Evolutionary conservation across 2,888 invertebrate genomes (phyloP).

Genomic region (Caradrina kadenii): DNA sequence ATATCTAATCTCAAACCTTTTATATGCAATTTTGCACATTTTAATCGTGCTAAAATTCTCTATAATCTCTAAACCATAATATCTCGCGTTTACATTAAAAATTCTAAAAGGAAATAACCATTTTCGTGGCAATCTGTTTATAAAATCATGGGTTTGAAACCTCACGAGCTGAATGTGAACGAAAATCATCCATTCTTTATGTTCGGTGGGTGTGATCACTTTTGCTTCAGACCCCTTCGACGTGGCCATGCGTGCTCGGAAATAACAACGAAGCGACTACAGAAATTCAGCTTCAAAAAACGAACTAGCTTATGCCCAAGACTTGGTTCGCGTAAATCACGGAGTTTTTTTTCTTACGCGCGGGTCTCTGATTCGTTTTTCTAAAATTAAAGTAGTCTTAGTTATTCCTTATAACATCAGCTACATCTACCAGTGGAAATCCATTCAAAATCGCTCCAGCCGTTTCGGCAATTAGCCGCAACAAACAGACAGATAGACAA

Average conservation of each 20-base stretch:
- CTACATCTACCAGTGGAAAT: too few relatives aligned
- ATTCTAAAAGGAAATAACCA: slow-evolving; percentile 12
- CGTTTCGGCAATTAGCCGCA: too few relatives aligned
- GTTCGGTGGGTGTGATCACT: slow-evolving; percentile 35
- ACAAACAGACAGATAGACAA: too few relatives aligned
- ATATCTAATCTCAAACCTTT: not conserved
- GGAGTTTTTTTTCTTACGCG: too few relatives aligned
- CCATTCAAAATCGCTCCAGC: too few relatives aligned
- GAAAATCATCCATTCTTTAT: slow-evolving; percentile 36
- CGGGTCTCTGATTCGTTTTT: too few relatives aligned
- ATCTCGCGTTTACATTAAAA: slow-evolving; percentile 16
- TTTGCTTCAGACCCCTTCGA: slow-evolving; percentile 26
- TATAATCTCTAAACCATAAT: not conserved
- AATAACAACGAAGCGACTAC: not conserved
- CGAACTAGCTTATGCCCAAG: too few relatives aligned
- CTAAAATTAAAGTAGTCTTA: too few relatives aligned
- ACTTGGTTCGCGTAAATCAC: too few relatives aligned
- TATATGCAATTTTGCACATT: not conserved
- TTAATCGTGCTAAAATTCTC: not conserved
- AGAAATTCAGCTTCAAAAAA: slow-evolving; percentile 8
- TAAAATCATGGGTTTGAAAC: slow-evolving; percentile 30
- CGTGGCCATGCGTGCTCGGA: slow-evolving; percentile 15
- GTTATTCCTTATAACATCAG: too few relatives aligned
- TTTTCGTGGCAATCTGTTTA: slow-evolving; percentile 33
- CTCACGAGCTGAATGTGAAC: slow-evolving; percentile 38